phyloP scores from a whole-genome alignment of 2,113 vertebrate species.

The Ictidomys tridecemlineatus region DNA sequence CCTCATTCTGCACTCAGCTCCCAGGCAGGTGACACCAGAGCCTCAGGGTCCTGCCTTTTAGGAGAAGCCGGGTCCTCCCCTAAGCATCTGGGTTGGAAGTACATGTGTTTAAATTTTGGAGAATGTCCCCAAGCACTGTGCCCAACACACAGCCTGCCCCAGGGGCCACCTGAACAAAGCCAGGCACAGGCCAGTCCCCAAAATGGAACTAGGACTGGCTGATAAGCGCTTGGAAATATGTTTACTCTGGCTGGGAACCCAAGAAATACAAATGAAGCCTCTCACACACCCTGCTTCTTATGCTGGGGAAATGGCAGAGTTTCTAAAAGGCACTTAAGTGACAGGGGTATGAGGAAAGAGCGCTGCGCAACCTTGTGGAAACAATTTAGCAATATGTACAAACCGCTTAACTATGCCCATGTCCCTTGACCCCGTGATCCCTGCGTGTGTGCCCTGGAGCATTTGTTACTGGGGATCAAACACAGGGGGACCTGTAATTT shows the following conservation, averaged over 20 bases:
- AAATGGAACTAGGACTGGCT: neutral
- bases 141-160: neutral
- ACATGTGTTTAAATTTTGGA: neutral
- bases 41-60: neutral
- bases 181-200: neutral
- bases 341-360: neutral
- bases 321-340: neutral
- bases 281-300: neutral
- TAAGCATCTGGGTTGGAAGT: neutral
- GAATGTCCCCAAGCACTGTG: neutral
- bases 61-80: neutral
- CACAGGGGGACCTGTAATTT: neutral
- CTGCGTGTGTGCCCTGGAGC: neutral
- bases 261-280: neutral
- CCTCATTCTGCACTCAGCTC: neutral
- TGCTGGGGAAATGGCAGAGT: neutral
- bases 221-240: neutral
- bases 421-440: neutral
- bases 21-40: neutral
- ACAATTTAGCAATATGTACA: neutral
- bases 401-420: neutral
- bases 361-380: neutral
- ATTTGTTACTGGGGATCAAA: neutral
- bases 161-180: neutral
- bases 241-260: neutral